Percentiles rank a stretch among this genome's conserved stretches.
These are phyloP conservation scores for Synchiropus splendidus DNA, from an alignment of 2,113 vertebrate species.

Conservation along the genomic window DNA sequence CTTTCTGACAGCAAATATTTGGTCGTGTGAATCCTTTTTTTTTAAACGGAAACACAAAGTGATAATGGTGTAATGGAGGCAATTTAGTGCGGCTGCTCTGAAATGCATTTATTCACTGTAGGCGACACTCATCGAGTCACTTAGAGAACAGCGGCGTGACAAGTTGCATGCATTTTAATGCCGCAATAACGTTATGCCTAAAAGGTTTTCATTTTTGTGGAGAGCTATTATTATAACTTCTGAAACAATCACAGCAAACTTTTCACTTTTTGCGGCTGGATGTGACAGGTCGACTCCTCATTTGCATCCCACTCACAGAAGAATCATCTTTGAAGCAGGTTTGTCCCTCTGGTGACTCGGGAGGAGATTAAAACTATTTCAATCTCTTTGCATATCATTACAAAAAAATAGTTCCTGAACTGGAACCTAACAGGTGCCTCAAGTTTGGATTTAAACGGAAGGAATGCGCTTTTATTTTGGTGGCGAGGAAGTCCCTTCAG, in stretches of 20 bases:
- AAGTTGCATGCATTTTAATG: constrained; percentile 22
- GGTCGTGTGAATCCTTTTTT: constrained; percentile 1
- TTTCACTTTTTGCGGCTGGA: constrained; percentile 7
- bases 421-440: no score
- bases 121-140: constrained; percentile 3
- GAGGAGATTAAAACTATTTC: constrained; percentile 52
- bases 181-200: constrained; percentile 10
- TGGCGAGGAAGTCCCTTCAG: no score
- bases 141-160: constrained; percentile 10
- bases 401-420: no score
- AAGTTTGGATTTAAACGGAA: no score
- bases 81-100: constrained; percentile 10
- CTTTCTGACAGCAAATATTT: constrained; percentile 18
- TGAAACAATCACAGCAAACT: constrained; percentile 14
- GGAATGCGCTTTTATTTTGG: no score
- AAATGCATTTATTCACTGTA: constrained; percentile 23
- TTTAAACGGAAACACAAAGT: constrained; percentile 8
- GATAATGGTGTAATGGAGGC: constrained; percentile 21
- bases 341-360: not conserved
- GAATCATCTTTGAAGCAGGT: no score
- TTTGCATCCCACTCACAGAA: constrained; percentile 16
- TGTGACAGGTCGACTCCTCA: not conserved
- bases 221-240: constrained; percentile 16
- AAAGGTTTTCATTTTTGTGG: constrained; percentile 17
- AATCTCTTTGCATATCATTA: constrained; percentile 44